Evolutionary conservation across 2,113 vertebrate genomes (phyloP).

Genomic region (Marmota flaviventris): DNA sequence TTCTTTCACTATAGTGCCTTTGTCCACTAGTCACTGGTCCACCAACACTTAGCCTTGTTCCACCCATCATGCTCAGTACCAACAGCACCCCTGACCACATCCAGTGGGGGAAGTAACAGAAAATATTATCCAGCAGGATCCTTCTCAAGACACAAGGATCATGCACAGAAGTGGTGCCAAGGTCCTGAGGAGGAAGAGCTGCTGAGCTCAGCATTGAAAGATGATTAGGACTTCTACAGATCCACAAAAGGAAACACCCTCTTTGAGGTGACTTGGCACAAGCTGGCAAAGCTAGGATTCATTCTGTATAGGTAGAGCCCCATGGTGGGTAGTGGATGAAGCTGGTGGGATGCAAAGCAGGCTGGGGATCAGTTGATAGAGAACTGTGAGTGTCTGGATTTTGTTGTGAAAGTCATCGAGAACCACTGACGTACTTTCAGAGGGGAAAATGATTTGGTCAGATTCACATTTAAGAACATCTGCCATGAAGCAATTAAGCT

Average conservation of each 20-base stretch:
- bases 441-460: neutral
- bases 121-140: neutral
- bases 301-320: no score
- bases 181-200: neutral
- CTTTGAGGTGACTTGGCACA: neutral
- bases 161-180: neutral
- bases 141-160: neutral
- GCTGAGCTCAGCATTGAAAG: neutral
- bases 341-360: neutral
- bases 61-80: neutral
- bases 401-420: neutral
- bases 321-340: neutral
- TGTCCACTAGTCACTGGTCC: neutral
- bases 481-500: neutral
- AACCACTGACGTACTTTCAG: neutral
- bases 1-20: neutral
- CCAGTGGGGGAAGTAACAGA: neutral
- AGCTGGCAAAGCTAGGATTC: neutral
- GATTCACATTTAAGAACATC: neutral
- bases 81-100: neutral
- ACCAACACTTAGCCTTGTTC: neutral
- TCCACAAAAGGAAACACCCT: neutral
- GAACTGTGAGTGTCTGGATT: neutral
- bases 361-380: neutral
- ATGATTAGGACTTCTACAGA: neutral